These are phyloP conservation scores for Bradynema listronoti DNA, from an alignment of 1,140 invertebrate genomes.

Conservation along the genomic window DNA sequence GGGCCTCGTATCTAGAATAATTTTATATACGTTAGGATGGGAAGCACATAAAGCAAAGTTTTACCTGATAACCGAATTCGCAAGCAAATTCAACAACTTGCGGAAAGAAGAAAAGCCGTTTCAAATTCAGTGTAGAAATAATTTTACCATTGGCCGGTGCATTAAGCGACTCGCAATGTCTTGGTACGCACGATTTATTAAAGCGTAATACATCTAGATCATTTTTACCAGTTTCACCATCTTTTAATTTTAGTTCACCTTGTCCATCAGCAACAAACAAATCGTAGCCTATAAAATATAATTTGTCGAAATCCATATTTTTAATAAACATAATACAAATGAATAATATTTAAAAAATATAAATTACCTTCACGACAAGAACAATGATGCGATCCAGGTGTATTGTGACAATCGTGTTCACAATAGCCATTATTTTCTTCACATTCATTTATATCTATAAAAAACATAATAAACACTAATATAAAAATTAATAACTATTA, in stretches of 20 bases:
- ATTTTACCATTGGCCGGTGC: conserved; percentile 81
- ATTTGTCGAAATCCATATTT: too few species aligned
- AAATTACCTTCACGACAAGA: too few species aligned
- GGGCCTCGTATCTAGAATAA: conserved; percentile 67
- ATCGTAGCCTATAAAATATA: conserved; percentile 84
- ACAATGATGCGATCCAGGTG: conserved; percentile 76
- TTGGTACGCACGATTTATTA: conserved; percentile 70
- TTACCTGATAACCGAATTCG: conserved; percentile 73
- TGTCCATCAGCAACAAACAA: conserved; percentile 82
- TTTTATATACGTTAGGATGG: not conserved
- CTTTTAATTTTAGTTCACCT: conserved; percentile 75
- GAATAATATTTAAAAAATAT: too few species aligned
- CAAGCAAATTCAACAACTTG: conserved; percentile 85
- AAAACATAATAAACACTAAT: not conserved
- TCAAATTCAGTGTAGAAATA: conserved; percentile 70
- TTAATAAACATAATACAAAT: too few species aligned
- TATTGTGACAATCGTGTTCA: conserved; percentile 63
- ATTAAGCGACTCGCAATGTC: conserved; percentile 69
- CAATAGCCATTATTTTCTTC: conserved; percentile 79
- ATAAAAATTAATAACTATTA: not conserved
- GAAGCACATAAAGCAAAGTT: not conserved
- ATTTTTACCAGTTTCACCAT: conserved; percentile 74
- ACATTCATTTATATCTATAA: conserved; percentile 80
- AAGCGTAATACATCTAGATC: conserved; percentile 80
- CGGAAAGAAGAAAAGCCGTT: conserved; percentile 79